phyloP scores from a whole-genome alignment of 2,113 vertebrate genomes.

The Campylomormyrus tamandua region DNA sequence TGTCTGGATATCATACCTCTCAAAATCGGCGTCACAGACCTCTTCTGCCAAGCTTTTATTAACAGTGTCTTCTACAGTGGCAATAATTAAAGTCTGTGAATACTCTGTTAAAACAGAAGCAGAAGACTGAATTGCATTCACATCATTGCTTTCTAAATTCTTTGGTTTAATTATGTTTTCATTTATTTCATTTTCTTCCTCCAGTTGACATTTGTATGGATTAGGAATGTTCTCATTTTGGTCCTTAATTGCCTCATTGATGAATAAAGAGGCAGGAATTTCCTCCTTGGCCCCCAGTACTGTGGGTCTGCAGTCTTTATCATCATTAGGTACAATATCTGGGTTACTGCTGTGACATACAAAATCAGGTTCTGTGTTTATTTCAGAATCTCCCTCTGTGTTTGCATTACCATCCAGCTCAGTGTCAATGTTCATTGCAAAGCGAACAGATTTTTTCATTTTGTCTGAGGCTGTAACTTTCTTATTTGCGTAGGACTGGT shows the following conservation, averaged over 20 bases:
- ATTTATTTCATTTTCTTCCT: not conserved
- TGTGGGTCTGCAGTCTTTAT: slow-evolving; percentile 1
- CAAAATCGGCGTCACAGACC: not conserved
- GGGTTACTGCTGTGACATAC: not conserved
- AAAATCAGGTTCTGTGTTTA: not conserved
- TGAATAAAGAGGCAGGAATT: not conserved
- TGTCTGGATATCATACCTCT: slow-evolving; percentile 23
- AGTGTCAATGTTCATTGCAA: slow-evolving; percentile 35
- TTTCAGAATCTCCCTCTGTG: slow-evolving; percentile 4
- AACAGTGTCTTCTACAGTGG: not conserved
- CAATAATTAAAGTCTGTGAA: not conserved
- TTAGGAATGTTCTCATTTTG: slow-evolving; percentile 23
- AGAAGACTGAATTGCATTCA: slow-evolving; percentile 14
- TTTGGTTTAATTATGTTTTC: not conserved
- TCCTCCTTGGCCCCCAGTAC: not conserved
- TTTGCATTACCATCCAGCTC: slow-evolving; percentile 6
- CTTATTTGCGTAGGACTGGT: not conserved
- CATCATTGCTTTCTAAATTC: not conserved
- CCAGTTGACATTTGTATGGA: slow-evolving; percentile 16
- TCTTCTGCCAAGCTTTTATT: not conserved
- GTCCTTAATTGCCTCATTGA: not conserved
- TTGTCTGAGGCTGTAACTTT: slow-evolving; percentile 20
- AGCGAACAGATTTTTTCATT: slow-evolving; percentile 49
- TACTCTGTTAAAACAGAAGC: not conserved
- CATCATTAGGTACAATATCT: not conserved